Evolutionary conservation across 2,113 vertebrate genomes (phyloP).

Genomic region (Erythrocercus mccallii): DNA sequence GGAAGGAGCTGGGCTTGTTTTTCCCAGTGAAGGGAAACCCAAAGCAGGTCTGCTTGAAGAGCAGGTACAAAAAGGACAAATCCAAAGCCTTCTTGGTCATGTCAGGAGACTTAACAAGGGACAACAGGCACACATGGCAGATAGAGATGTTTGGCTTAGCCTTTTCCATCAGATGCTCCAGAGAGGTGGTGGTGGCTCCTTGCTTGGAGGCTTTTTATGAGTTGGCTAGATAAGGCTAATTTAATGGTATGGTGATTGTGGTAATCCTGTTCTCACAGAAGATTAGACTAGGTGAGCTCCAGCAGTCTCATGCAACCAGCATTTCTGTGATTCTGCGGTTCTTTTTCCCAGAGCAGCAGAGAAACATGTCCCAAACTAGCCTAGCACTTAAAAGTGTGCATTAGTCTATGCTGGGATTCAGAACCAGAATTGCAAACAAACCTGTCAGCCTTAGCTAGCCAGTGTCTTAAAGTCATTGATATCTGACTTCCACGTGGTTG

Average conservation of each 20-base stretch:
- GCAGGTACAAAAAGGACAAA: not conserved
- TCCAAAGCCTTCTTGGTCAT: not conserved
- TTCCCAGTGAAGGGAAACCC: rapidly evolving
- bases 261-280: not conserved
- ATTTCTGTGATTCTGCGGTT: not conserved
- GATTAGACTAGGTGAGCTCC: not conserved
- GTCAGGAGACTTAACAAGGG: not conserved
- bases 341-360: not conserved
- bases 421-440: not conserved
- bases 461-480: not conserved
- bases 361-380: not conserved
- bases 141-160: not conserved
- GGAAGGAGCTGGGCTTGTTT: not conserved
- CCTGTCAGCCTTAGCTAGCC: not conserved
- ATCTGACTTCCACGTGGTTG: not conserved
- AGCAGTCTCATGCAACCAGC: not conserved
- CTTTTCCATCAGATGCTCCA: not conserved
- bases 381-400: not conserved
- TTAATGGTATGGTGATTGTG: not conserved
- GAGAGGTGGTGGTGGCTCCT: not conserved
- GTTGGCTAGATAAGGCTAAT: not conserved
- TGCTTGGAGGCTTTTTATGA: not conserved
- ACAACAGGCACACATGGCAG: rapidly evolving
- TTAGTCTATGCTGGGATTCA: not conserved
- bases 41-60: not conserved